Percentiles rank a stretch among this genome's conserved stretches.
These are phyloP conservation scores for Plecotus auritus DNA, from an alignment of 2,113 vertebrate genomes.

Conservation along the genomic window DNA sequence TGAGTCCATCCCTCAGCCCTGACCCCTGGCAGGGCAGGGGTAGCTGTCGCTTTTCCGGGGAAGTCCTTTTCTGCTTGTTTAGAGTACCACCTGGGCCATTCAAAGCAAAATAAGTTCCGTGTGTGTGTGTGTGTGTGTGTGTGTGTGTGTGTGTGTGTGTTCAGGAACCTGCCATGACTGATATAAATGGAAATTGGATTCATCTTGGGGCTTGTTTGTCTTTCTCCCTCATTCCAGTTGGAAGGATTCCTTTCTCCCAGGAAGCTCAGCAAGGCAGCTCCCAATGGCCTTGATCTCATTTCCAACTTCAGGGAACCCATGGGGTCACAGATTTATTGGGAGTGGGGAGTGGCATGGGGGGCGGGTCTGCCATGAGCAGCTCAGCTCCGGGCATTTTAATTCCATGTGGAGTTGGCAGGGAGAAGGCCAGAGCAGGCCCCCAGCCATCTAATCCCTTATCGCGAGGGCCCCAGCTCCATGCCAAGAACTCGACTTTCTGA, in stretches of 20 bases:
- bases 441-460: conserved; percentile 64
- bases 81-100: background rate
- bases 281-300: background rate
- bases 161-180: background rate
- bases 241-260: conserved; percentile 18
- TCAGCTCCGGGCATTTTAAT: conserved; percentile 42
- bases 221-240: background rate
- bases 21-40: background rate
- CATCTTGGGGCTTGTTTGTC: background rate
- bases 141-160: too few species aligned
- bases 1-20: background rate
- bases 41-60: background rate
- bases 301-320: background rate
- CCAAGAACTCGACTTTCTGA: conserved; percentile 61
- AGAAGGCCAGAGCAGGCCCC: conserved; percentile 41
- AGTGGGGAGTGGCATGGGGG: background rate
- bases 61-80: background rate
- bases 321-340: background rate
- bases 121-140: background rate
- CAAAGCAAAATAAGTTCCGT: background rate
- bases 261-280: background rate
- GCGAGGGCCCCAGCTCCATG: conserved; percentile 28
- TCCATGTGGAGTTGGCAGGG: conserved; percentile 44
- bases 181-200: background rate
- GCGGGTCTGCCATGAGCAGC: background rate